A percentile compares a stretch with the other conserved stretches of the same genome.
phyloP scores from a whole-genome alignment of 92 coral and sea anemone genomes.

The Phymanthus crucifer region DNA sequence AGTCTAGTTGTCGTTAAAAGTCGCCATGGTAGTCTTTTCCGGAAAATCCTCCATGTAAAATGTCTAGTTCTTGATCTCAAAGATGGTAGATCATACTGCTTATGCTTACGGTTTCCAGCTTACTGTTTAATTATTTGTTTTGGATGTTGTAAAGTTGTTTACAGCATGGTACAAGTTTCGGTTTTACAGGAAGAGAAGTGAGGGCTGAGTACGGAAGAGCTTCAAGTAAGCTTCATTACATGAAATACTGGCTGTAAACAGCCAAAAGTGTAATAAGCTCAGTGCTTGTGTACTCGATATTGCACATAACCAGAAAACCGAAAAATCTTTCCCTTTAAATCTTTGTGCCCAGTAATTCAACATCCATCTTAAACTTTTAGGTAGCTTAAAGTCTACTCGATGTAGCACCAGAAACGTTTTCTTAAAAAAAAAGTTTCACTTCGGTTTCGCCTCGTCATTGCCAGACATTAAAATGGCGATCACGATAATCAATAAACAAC shows the following conservation, averaged over 20 bases:
- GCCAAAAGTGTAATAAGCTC: constrained; percentile 4
- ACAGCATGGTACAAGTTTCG: constrained; percentile 16
- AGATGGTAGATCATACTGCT: constrained; percentile 8
- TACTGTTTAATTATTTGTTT: constrained; percentile 7
- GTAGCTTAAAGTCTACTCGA: background rate
- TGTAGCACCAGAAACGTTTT: background rate
- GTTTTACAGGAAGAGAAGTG: constrained; percentile 5
- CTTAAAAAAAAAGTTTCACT: background rate
- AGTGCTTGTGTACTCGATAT: constrained; percentile 15
- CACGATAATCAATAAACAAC: constrained; percentile 31
- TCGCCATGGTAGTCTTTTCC: constrained; percentile 21
- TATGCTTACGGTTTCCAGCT: constrained; percentile 7
- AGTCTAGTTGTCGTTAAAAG: background rate
- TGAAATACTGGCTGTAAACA: constrained; percentile 23
- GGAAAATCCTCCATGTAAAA: constrained; percentile 28
- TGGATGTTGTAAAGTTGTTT: constrained; percentile 4
- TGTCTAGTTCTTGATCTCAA: background rate
- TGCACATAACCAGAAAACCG: background rate
- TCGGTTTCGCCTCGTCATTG: constrained; percentile 12
- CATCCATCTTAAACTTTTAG: background rate
- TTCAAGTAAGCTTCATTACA: constrained; percentile 7
- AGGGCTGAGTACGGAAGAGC: constrained; percentile 17
- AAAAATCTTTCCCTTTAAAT: background rate
- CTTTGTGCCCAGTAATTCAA: background rate
- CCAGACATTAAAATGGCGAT: constrained; percentile 42